phyloP scores from a whole-genome alignment of 2,888 invertebrate species.

The Apeira syringaria region DNA sequence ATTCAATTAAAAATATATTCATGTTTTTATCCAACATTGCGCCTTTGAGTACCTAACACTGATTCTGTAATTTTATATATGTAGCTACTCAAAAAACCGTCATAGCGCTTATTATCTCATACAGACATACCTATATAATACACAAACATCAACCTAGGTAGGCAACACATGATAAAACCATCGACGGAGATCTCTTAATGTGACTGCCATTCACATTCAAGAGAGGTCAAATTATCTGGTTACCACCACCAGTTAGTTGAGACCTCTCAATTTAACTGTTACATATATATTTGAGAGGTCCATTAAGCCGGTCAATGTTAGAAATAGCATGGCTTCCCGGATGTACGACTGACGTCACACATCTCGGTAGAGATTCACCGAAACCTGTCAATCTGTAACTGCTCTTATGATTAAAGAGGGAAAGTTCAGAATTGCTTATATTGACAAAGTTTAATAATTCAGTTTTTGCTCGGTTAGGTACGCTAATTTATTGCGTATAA shows the following conservation, averaged over 20 bases:
- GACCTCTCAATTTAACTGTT: conserved; percentile 24
- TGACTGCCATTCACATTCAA: conserved; percentile 8
- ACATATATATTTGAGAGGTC: conserved; percentile 23
- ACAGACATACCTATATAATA: background rate
- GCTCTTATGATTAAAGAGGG: conserved; percentile 40
- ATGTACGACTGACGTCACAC: conserved; percentile 71
- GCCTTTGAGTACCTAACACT: too few species aligned
- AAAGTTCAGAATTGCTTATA: conserved; percentile 42
- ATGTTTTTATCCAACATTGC: too few species aligned
- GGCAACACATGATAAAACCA: conserved; percentile 17
- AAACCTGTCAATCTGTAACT: conserved; percentile 51
- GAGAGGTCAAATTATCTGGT: conserved; percentile 9
- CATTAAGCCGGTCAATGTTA: conserved; percentile 41
- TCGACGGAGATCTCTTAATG: conserved; percentile 8
- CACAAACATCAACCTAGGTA: background rate
- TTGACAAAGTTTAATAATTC: conserved; percentile 11
- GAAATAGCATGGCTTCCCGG: conserved; percentile 78
- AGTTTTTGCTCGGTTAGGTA: conserved; percentile 16
- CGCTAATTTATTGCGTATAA: conserved; percentile 13
- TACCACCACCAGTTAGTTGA: conserved; percentile 29
- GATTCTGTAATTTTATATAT: too few species aligned
- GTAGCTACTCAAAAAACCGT: background rate
- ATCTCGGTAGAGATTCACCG: conserved; percentile 65
- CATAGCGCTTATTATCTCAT: conserved; percentile 18
- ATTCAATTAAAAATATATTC: too few species aligned